phyloP scores from a whole-genome alignment of 2,113 vertebrate species.

The Amia ocellicauda region DNA sequence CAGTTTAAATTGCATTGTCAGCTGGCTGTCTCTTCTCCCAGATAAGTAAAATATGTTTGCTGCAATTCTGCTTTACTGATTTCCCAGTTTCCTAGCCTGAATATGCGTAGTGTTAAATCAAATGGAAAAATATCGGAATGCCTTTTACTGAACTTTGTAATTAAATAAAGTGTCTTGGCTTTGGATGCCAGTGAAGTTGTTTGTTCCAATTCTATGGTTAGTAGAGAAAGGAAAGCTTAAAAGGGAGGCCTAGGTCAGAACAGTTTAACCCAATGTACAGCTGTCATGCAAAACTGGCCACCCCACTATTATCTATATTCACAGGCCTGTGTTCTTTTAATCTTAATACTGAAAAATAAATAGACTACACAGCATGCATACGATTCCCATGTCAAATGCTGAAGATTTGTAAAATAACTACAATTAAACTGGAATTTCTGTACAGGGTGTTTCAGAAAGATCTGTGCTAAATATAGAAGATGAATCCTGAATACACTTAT shows the following conservation, averaged over 20 bases:
- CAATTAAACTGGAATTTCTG: too few species aligned
- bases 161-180: conserved; percentile 50
- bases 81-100: conserved; percentile 29
- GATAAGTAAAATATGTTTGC: conserved; percentile 34
- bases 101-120: conserved; percentile 43
- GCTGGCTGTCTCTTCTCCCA: neutral
- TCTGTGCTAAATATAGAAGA: too few species aligned
- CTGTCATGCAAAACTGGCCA: neutral
- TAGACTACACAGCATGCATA: too few species aligned
- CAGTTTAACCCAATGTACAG: neutral
- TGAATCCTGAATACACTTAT: too few species aligned
- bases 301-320: neutral
- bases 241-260: conserved; percentile 20
- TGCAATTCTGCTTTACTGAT: conserved; percentile 17
- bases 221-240: conserved; percentile 33
- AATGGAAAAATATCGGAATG: conserved; percentile 33
- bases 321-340: too few species aligned
- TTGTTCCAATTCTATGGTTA: neutral
- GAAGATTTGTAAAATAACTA: too few species aligned
- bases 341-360: too few species aligned
- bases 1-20: conserved; percentile 42
- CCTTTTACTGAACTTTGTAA: conserved; percentile 38
- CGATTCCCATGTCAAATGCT: too few species aligned
- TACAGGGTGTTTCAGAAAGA: too few species aligned
- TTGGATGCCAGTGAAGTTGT: conserved; percentile 20